These are phyloP conservation scores for Trisateles emortualis DNA, from an alignment of 2,888 invertebrate species.

Conservation along the genomic window DNA sequence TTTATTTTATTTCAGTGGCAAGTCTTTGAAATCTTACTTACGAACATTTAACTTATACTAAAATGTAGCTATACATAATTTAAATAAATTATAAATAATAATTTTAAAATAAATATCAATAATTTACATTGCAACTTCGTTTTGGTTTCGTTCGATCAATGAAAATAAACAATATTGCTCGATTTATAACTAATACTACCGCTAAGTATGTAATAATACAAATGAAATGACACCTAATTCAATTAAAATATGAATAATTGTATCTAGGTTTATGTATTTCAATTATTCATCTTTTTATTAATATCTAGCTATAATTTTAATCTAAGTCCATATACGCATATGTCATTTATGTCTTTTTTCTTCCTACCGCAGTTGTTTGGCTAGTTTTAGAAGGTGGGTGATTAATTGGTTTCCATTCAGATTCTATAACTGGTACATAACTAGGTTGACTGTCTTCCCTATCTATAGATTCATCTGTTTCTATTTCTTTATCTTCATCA, in stretches of 20 bases:
- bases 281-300: slow-evolving; percentile 18
- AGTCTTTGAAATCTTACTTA: slow-evolving; percentile 57
- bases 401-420: slow-evolving; percentile 84
- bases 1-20: slow-evolving; percentile 56
- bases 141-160: slow-evolving; percentile 70
- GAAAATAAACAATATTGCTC: slow-evolving; percentile 32
- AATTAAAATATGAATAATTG: slow-evolving; percentile 31
- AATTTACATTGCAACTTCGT: slow-evolving; percentile 67
- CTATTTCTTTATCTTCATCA: slow-evolving; percentile 75
- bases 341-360: slow-evolving; percentile 47
- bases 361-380: slow-evolving; percentile 47
- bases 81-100: slow-evolving; percentile 56
- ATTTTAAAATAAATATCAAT: slow-evolving; percentile 55
- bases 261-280: slow-evolving; percentile 12
- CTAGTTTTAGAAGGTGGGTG: slow-evolving; percentile 63
- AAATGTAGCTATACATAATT: slow-evolving; percentile 38
- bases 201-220: slow-evolving; percentile 12
- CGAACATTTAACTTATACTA: slow-evolving; percentile 34
- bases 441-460: slow-evolving; percentile 70
- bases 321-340: background rate
- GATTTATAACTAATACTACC: slow-evolving; percentile 9
- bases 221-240: slow-evolving; percentile 19
- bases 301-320: slow-evolving; percentile 15
- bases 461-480: slow-evolving; percentile 70
- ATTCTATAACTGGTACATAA: slow-evolving; percentile 65